Base-by-base conservation (phyloP, 2,797 vertebrate genomes). In the Chelon labrosus region DNA sequence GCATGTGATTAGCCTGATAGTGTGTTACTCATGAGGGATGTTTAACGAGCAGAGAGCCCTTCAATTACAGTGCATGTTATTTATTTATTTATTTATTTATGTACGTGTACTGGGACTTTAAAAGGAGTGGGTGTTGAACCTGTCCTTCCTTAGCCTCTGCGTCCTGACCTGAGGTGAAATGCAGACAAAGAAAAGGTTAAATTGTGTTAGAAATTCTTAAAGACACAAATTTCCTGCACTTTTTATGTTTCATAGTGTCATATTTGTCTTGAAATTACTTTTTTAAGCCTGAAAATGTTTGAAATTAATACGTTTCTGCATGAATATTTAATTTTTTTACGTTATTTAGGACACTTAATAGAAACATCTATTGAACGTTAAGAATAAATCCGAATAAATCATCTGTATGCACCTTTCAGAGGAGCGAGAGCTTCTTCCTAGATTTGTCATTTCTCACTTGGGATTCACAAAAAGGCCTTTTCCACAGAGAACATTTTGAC, bases 1-100 rank as follows among this genome's bases (percentile, higher is more conserved):
- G 7, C 31, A 31, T 54, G 68, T 64, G 77, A 79, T 84, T 70
- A 59, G 75, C 69, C 71, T 46, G 64, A 65, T 54, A 4, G 68
- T 64, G 60, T 77, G 68, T 70, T 70, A 73, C 75, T 82, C 73
- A 65, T 5, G 25, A 47, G 4, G 54, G 69, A 77, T 61, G 62
- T 39, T 64, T 55, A 38, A 65, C 39, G 54, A 62, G 41, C 49
- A 57, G 56, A 69, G 61, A 77, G 55, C 31, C 65, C 27, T 56
- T 66, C 50, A 56, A 46, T 25, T n/a, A 10, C 68, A 22, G 11
- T 19, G 11, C 38, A 53, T 52, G 27, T 67, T 63, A 46, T 25
- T 49, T 65, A 57, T n/a, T 51, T 61, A 58, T 10, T 59, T 72
- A 60, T 71, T 20, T 66, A 72, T 49, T n/a, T n/a, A n/a, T n/a